Conservation (phyloP, 1,140 invertebrate species). For the Hyphantria cunea region DNA sequence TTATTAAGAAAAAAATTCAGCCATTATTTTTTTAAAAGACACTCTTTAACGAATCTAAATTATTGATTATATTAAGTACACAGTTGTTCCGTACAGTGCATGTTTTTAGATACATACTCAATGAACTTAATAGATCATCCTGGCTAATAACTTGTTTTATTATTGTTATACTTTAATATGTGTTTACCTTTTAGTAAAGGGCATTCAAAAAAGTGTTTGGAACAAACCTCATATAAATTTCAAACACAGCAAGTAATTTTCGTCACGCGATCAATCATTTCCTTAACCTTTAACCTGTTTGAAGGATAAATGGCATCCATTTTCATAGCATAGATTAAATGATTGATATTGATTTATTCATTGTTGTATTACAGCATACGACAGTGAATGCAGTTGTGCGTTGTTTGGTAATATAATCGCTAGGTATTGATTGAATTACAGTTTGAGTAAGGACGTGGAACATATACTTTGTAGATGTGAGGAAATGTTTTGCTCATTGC, state of each 20-base stretch:
- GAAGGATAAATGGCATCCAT: constrained; percentile 11
- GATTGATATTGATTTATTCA: constrained; percentile 28
- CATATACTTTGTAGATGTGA: background rate
- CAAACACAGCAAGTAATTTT: background rate
- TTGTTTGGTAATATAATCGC: constrained; percentile 26
- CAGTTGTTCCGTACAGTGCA: too few species aligned
- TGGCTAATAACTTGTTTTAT: background rate
- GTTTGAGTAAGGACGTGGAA: constrained; percentile 17
- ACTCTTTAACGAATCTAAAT: too few species aligned
- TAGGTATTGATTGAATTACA: constrained; percentile 25
- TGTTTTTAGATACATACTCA: too few species aligned
- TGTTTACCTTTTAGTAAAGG: too few species aligned
- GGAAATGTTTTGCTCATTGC: background rate
- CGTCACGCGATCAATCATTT: constrained; percentile 13
- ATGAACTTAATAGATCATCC: too few species aligned
- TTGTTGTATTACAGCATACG: constrained; percentile 2
- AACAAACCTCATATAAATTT: background rate
- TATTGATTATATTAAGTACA: too few species aligned
- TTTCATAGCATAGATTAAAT: constrained; percentile 3
- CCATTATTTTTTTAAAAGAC: too few species aligned
- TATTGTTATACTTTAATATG: background rate
- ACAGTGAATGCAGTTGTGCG: constrained; percentile 6
- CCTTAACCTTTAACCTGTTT: constrained; percentile 1
- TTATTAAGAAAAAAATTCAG: too few species aligned
- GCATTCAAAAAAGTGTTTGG: background rate